Evolutionary conservation across 2,113 vertebrate species (phyloP).

Genomic region (Antechinus stuartii): DNA sequence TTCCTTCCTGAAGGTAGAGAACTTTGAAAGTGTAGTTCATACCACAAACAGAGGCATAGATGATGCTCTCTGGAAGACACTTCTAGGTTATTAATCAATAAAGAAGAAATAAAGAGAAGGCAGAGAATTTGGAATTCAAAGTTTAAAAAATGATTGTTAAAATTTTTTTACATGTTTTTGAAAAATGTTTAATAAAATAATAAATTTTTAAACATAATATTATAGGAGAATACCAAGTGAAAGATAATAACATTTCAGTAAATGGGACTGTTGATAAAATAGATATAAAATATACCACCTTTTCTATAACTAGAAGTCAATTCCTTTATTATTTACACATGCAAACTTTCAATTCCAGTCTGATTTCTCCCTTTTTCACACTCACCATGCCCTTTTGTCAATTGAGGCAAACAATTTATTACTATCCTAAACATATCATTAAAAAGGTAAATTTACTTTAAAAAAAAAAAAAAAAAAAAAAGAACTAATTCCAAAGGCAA

Average conservation of each 20-base stretch:
- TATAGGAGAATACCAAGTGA: not conserved
- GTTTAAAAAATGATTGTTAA: not conserved
- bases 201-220: slow-evolving; percentile 2
- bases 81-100: slow-evolving; percentile 13
- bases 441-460: slow-evolving; percentile 54
- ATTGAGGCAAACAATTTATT: slow-evolving; percentile 28
- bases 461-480: slow-evolving; percentile 11
- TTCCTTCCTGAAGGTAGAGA: not conserved
- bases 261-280: not conserved
- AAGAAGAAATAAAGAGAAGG: not conserved
- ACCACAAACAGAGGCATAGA: not conserved
- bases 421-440: slow-evolving; percentile 51
- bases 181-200: not conserved
- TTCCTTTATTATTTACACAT: not conserved
- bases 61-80: not conserved
- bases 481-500: slow-evolving; percentile 48
- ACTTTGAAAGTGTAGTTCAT: not conserved
- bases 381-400: not conserved
- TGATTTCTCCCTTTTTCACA: not conserved
- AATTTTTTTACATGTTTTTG: not conserved
- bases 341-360: not conserved
- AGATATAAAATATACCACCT: not conserved
- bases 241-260: not conserved
- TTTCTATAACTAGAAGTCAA: not conserved
- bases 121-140: not conserved